phyloP scores from a whole-genome alignment of 30 jellyfish, hydroid and myxozoan species.

The Clytia hemisphaerica region DNA sequence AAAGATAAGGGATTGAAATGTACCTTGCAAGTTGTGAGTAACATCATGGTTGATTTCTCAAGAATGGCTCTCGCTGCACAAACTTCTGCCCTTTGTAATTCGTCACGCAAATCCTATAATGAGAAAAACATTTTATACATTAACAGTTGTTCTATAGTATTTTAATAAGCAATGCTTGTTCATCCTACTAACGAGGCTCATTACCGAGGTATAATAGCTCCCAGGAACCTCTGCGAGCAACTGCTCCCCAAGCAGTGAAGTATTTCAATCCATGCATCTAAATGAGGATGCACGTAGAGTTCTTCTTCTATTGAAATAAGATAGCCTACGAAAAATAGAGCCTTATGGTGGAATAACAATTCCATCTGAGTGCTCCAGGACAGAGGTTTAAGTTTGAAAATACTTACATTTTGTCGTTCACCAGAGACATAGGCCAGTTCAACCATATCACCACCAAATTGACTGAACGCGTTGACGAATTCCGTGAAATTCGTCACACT shows the following conservation, averaged over 20 bases:
- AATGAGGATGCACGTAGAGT: no score
- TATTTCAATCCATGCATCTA: no score
- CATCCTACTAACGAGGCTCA: no score
- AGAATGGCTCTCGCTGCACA: conserved; percentile 96
- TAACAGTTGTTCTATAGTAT: no score
- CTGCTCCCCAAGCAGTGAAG: no score
- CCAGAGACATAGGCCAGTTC: conserved; percentile 95
- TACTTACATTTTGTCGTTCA: conserved; percentile 87
- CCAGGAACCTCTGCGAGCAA: no score
- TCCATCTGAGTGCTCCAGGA: neutral
- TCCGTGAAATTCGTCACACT: conserved; percentile 80
- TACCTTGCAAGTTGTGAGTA: conserved; percentile 93
- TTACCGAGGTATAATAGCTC: neutral
- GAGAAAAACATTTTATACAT: no score
- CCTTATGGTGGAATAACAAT: no score
- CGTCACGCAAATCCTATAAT: conserved; percentile 85
- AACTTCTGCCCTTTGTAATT: conserved; percentile 94
- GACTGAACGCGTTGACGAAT: conserved; percentile 86
- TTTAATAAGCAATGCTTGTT: no score
- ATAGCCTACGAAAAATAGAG: no score
- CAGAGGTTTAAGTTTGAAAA: neutral
- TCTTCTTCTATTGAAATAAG: no score
- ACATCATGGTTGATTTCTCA: conserved; percentile 98
- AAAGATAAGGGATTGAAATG: neutral
- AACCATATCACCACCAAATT: conserved; percentile 96